A percentile compares a stretch with the other conserved stretches of the same genome.
These are phyloP conservation scores for Palythoa grandis DNA, from an alignment of 92 coral and sea anemone genomes.

Conservation along the genomic window DNA sequence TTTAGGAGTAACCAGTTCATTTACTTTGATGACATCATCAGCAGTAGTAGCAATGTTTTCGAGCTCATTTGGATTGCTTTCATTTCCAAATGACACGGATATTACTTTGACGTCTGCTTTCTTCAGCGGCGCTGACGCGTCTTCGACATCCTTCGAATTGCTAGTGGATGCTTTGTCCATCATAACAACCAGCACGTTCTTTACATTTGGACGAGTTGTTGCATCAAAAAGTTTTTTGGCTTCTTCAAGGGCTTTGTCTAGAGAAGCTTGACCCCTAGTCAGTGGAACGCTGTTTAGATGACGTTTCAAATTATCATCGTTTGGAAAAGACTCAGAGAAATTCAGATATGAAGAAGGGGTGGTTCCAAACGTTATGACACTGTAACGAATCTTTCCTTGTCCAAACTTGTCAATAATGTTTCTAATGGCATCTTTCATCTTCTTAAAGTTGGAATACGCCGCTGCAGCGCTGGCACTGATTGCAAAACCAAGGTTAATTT, in stretches of 20 bases:
- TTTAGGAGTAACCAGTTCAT: constrained; percentile 55
- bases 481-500: constrained; percentile 83
- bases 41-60: constrained; percentile 59
- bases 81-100: constrained; percentile 32
- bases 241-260: constrained; percentile 68
- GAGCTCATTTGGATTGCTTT: constrained; percentile 52
- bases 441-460: constrained; percentile 59
- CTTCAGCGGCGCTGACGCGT: constrained; percentile 52
- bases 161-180: constrained; percentile 71
- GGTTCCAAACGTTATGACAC: constrained; percentile 77
- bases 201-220: constrained; percentile 67
- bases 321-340: constrained; percentile 66
- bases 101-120: constrained; percentile 10
- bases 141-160: constrained; percentile 41
- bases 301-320: constrained; percentile 22
- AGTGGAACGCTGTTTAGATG: not conserved
- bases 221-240: constrained; percentile 74
- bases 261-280: constrained; percentile 61
- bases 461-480: constrained; percentile 75
- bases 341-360: constrained; percentile 63
- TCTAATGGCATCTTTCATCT: constrained; percentile 70
- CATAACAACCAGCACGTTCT: constrained; percentile 77
- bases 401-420: constrained; percentile 71
- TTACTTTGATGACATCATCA: constrained; percentile 64
- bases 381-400: constrained; percentile 75